Evolutionary conservation across 2,113 vertebrate genomes (phyloP).

Genomic region (Sinocyclocheilus anshuiensis): DNA sequence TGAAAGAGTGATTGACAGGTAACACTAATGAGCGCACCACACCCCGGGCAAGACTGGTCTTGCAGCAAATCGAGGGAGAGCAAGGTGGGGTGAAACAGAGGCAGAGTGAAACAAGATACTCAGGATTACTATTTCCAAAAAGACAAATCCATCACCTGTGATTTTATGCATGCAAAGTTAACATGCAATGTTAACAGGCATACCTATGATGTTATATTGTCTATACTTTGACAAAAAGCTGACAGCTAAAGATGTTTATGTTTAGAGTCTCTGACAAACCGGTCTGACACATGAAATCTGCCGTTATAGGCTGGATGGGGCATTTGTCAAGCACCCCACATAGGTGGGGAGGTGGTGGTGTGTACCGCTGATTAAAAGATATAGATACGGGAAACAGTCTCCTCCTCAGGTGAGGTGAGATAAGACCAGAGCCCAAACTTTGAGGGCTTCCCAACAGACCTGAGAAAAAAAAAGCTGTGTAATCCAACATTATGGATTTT

Average conservation of each 20-base stretch:
- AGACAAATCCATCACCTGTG: not conserved
- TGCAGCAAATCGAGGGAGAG: conserved; percentile 29
- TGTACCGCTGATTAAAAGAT: conserved; percentile 56
- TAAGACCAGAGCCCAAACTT: conserved; percentile 53
- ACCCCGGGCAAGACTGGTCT: conserved; percentile 58
- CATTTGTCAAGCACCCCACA: conserved; percentile 42
- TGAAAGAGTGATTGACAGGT: conserved; percentile 68
- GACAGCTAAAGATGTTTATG: conserved; percentile 14
- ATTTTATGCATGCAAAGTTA: not conserved
- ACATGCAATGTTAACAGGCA: not conserved
- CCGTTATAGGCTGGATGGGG: conserved; percentile 35
- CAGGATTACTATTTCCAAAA: not conserved
- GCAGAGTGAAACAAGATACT: conserved; percentile 26
- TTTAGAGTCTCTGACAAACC: conserved; percentile 45
- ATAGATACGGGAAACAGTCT: conserved; percentile 50
- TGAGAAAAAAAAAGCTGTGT: not conserved
- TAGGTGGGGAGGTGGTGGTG: conserved; percentile 40
- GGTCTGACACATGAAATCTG: conserved; percentile 43
- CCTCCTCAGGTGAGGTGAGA: conserved; percentile 47
- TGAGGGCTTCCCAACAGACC: conserved; percentile 50
- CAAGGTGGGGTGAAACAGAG: conserved; percentile 28
- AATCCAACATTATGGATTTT: not conserved
- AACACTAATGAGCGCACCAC: conserved; percentile 63
- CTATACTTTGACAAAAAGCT: not conserved
- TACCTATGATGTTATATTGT: not conserved